These are phyloP conservation scores for Pyxicephalus adspersus DNA, from an alignment of 2,113 vertebrate genomes.

Conservation along the genomic window DNA sequence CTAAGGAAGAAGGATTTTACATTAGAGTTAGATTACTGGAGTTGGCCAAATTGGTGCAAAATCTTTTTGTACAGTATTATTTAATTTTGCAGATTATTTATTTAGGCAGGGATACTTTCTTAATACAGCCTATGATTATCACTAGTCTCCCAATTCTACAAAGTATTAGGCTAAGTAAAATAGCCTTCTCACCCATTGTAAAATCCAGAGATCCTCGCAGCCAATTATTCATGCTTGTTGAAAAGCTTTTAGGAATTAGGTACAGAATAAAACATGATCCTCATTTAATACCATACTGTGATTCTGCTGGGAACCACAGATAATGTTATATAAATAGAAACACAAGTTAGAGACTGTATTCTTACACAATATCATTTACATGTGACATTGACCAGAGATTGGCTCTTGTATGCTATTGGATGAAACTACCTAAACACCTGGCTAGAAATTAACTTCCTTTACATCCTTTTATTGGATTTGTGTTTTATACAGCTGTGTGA, in stretches of 20 bases:
- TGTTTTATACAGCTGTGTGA: not conserved
- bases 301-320: slow-evolving; percentile 67
- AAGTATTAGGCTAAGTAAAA: slow-evolving; percentile 59
- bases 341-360: slow-evolving; percentile 35
- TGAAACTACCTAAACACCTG: not conserved
- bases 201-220: slow-evolving; percentile 66
- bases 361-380: slow-evolving; percentile 31
- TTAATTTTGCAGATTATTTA: not conserved
- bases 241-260: slow-evolving; percentile 74
- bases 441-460: not conserved
- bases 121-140: slow-evolving; percentile 50
- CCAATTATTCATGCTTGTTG: slow-evolving; percentile 69
- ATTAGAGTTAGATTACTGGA: too few species aligned
- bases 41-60: too few species aligned
- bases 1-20: too few species aligned
- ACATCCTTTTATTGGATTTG: not conserved
- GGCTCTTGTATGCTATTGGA: not conserved
- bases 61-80: too few species aligned
- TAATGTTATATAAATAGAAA: slow-evolving; percentile 69
- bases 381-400: slow-evolving; percentile 16
- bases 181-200: slow-evolving; percentile 64
- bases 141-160: slow-evolving; percentile 54
- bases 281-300: slow-evolving; percentile 65
- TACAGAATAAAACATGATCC: slow-evolving; percentile 74
- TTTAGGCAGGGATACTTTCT: slow-evolving; percentile 32